phyloP scores from a whole-genome alignment of 30 jellyfish, hydroid and myxozoan species.

The Catostylus mosaicus region DNA sequence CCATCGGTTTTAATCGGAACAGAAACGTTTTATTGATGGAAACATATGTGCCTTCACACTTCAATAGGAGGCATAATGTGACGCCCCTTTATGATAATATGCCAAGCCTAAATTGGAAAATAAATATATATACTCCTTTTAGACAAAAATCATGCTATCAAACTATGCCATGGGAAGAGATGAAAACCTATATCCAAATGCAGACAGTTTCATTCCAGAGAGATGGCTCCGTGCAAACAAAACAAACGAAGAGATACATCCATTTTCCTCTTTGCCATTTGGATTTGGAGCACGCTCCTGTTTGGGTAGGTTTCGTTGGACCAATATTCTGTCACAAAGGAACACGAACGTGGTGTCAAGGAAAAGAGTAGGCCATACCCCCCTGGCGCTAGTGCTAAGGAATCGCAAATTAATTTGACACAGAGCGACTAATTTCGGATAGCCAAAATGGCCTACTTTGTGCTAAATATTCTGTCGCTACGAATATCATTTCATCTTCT shows the following conservation, averaged over 20 bases:
- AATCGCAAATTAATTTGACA: too few species aligned
- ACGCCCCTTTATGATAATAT: neutral
- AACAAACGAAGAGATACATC: constrained; percentile 3
- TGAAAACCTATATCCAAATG: constrained; percentile 30
- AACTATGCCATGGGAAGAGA: constrained; percentile 31
- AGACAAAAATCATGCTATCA: constrained; percentile 7
- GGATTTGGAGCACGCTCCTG: constrained; percentile 47
- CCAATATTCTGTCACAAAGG: too few species aligned
- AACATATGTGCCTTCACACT: too few species aligned
- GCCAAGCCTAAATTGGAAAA: neutral
- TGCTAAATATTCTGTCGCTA: too few species aligned
- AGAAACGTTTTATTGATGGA: too few species aligned
- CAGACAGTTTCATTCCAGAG: constrained; percentile 49
- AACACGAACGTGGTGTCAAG: too few species aligned
- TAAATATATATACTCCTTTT: neutral
- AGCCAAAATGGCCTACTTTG: too few species aligned
- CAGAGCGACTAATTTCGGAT: too few species aligned
- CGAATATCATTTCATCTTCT: too few species aligned
- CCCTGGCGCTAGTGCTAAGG: too few species aligned
- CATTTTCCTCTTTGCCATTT: constrained; percentile 40
- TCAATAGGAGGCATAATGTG: neutral
- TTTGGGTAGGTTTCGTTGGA: constrained; percentile 43
- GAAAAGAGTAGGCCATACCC: too few species aligned
- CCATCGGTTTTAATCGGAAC: too few species aligned
- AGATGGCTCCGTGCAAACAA: constrained; percentile 58